Base-by-base conservation (phyloP, 1,140 invertebrate genomes). In the Drosophila athabasca region DNA sequence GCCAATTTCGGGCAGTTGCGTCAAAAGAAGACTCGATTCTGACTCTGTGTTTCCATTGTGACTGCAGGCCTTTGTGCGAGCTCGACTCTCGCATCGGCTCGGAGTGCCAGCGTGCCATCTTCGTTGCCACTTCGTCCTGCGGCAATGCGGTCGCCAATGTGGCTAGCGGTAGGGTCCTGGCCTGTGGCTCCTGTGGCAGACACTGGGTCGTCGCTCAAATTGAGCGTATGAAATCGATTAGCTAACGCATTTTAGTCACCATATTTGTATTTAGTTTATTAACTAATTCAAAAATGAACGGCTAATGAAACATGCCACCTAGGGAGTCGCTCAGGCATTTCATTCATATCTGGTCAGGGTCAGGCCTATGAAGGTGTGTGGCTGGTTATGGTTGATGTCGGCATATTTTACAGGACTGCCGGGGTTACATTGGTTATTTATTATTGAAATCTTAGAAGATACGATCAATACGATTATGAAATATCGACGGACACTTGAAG, bases 1-100 rank as follows among this genome's bases (percentile, higher is more conserved):
- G 83, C 76, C 83, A 88, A 88, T 88, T 85, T 82, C 64, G 79
- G 66, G 75, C 67, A 76, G 83, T 88, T 88, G 84, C 83, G 79
- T 88, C 79, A 79, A 88, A 74, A 52, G 76, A 19, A 39, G 76
- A 58, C 58, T 73, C 68, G 75, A 69, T 46, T 45, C 31, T 35
- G 51, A 55, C 57, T 29, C 64, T 48, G 24, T 17, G 54, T 26
- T 65, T 59, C 64, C 62, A 66, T 88, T 88, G 55, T 79, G 48
- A 53, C 29, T 58, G 45, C 22, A 62, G 50, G 39, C 71, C 65
- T 61, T 87, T 87, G 70, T 83, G n/a, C 61, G 51, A 24, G 17
- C 19, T 53, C 61, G 69, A 62, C n/a, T 68, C 44, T 39, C 35
- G 35, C 35, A 39, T 39, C 11, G 35, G 5, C 11, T 39, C 35